Base-by-base conservation (phyloP, 2,888 invertebrate genomes). In the Leptura quadrifasciata region DNA sequence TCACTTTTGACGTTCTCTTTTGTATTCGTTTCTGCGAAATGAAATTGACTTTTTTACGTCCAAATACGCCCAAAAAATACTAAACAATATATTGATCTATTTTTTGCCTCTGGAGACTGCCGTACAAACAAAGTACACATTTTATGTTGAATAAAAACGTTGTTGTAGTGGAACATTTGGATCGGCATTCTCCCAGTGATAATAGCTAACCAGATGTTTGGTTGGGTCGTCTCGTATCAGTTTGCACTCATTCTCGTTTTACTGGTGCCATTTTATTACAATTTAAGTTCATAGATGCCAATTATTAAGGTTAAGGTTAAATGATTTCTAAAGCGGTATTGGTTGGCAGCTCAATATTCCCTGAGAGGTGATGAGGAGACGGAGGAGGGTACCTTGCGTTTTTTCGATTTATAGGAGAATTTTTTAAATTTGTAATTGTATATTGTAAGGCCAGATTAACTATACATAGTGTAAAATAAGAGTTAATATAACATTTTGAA, bases 391-490 rank as follows among this genome's bases (percentile, higher is more conserved):
- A 31, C 27, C 72, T 52, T 52, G 58, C 54, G 65, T 76, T 76
- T 68, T 76, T 5, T 76, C 73, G 74, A 69, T 77, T 75, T 75
- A 75, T 81, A 82, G 81, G 79, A 79, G 81, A 81, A 78, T 84
- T 85, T 84, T 84, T 84, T 84, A 84, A 85, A 84, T 85, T 86
- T 86, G 84, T 86, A 86, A 85, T n/a, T 84, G 82, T 85, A 83
- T 84, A 85, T 81, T 79, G 63, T 86, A 86, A 86, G 85, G 85
- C 84, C 85, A 86, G 84, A 85, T 84, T 47, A 80, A 75, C 79
- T 77, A 85, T 87, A 86, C 80, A 87, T 87, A 87, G 82, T 87
- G 87, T 87, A 87, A 86, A 84, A 87, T 87, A 87, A 86, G 83
- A 86, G 84, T 85, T 84, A 84, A 84, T 75, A 78, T 77, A 75